A percentile compares a stretch with the other conserved stretches of the same genome.
These are phyloP conservation scores for Thalassaphorura encarpata DNA, from an alignment of 1,140 invertebrate species.

Conservation along the genomic window DNA sequence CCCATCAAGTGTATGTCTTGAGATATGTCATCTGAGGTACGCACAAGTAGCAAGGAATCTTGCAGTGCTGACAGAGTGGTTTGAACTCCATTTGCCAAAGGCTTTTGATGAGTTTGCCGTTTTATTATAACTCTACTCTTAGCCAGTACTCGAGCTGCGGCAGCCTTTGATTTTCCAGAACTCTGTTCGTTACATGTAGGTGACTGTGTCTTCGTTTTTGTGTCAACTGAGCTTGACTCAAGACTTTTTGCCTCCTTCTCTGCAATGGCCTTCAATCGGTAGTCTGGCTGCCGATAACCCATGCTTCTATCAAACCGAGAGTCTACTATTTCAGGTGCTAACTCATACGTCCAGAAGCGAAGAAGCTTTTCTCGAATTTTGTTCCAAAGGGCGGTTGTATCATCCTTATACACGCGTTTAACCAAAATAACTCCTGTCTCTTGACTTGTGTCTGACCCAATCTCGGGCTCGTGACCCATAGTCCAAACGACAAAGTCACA, in stretches of 20 bases:
- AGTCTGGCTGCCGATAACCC: constrained; percentile 1
- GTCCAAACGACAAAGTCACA: constrained; percentile 39
- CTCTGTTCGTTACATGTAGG: too few species aligned
- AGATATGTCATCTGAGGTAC: too few species aligned
- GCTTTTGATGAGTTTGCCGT: too few species aligned
- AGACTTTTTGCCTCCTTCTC: background rate
- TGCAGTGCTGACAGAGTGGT: too few species aligned
- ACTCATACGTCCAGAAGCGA: constrained; percentile 12
- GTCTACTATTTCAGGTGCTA: constrained; percentile 33
- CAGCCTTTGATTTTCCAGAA: too few species aligned
- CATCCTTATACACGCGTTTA: background rate
- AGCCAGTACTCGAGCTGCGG: too few species aligned
- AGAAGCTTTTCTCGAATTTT: constrained; percentile 24
- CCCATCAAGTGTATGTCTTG: too few species aligned
- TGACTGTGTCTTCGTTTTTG: too few species aligned
- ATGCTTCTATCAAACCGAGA: constrained; percentile 31
- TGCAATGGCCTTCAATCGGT: background rate
- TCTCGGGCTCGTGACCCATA: constrained; percentile 11
- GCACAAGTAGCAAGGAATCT: too few species aligned
- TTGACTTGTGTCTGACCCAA: background rate
- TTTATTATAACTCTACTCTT: too few species aligned
- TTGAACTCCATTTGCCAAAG: too few species aligned
- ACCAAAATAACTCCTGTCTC: constrained; percentile 17
- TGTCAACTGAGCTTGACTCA: too few species aligned
- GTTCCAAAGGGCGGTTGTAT: constrained; percentile 27